Base-by-base conservation (phyloP, 2,888 invertebrate genomes). In the Nymphalis c-album region DNA sequence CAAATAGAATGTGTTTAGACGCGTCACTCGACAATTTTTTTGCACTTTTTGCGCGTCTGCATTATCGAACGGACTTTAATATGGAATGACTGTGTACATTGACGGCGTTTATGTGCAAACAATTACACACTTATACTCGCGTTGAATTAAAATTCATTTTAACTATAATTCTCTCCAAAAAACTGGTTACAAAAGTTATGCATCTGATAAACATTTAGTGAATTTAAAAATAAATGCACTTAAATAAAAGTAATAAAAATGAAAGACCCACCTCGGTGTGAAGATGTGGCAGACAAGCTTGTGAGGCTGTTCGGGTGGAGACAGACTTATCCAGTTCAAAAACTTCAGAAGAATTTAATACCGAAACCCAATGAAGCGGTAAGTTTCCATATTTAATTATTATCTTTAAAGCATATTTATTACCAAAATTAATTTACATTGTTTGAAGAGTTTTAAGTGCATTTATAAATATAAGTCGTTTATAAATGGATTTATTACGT, bases 261-360 rank as follows among this genome's bases (percentile, higher is more conserved):
- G 94, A 94, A 94, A 82, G 94, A 94, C 75, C 91, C 94, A 75
- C 94, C 95, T 71, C 94, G 95, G 75, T 96, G 96, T 85, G 94
- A 95, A 77, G 96, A 96, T 80, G 94, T 96, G 78, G 95, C 96
- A 8, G 96, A 96, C 81, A 96, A 96, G 88, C 83, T 96, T 73
- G 95, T 95, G 76, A 94, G 96, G 73, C 90, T 96, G 72, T 96
- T 96, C 81, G 95, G 96, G 66, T 96, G 96, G 96, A 91, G 96
- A 75, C 96, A 96, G 84, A 96, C 95, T 10, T 96, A 96, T 81
- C 95, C 96, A 71, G 96, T 96, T 73, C 95, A 96, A 80, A 95
- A 96, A 83, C 90, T 96, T 75, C 96, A 96, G 80, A 93, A 95
- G 87, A 85, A 91, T 85, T 78, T 94, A 81, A 69, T 93, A 81